phyloP scores from a whole-genome alignment of 2,888 invertebrate species.

The Patella depressa region DNA sequence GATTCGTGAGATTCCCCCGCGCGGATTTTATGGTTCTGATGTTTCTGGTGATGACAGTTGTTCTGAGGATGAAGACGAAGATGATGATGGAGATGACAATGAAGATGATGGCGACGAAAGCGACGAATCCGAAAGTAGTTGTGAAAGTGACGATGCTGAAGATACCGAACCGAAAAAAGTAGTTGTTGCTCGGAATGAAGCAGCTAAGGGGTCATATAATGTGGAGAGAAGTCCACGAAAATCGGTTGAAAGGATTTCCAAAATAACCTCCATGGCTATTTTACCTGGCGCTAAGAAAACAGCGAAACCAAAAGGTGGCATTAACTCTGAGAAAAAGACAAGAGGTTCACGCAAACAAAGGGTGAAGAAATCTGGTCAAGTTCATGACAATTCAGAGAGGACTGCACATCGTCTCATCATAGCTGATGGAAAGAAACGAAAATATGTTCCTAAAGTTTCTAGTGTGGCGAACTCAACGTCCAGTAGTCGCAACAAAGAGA shows the following conservation, averaged over 20 bases:
- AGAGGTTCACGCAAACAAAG: not conserved
- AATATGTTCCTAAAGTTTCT: not conserved
- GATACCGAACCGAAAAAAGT: constrained; percentile 13
- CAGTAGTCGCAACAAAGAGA: not conserved
- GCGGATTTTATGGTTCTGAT: constrained; percentile 25
- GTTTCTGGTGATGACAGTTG: constrained; percentile 24
- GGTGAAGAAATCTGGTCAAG: not conserved
- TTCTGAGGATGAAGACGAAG: constrained; percentile 20
- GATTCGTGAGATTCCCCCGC: constrained; percentile 38
- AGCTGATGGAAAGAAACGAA: not conserved
- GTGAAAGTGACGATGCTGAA: constrained; percentile 4
- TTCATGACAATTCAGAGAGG: not conserved
- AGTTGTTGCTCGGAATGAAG: not conserved
- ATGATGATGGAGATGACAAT: constrained; percentile 18
- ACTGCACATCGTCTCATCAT: not conserved
- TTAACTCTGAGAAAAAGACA: not conserved
- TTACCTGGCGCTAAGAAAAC: not conserved
- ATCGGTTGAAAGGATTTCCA: constrained; percentile 18
- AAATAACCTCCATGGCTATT: constrained; percentile 19
- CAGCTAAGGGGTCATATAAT: constrained; percentile 19
- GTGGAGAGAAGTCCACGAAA: constrained; percentile 5
- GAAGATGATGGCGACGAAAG: not conserved
- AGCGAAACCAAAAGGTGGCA: constrained; percentile 1
- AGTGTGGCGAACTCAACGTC: not conserved
- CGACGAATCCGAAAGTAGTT: not conserved